Base-by-base conservation (phyloP, 2,888 invertebrate genomes). In the Ecdyonurus torrentis region DNA sequence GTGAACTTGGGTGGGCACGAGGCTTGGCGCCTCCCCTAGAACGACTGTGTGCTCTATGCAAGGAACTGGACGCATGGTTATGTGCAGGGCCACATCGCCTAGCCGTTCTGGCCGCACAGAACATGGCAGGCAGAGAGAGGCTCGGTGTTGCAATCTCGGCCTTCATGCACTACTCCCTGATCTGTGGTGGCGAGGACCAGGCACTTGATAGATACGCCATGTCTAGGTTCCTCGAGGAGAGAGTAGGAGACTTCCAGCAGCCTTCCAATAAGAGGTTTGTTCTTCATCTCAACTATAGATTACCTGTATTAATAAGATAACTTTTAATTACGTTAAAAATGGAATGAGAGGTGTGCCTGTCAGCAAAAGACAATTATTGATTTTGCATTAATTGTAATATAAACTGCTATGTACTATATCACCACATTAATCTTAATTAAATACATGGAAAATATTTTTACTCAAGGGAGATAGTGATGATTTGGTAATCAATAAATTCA, bases 81-180 rank as follows among this genome's bases (percentile, higher is more conserved):
- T 86, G 87, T 60, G 86, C 84, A 61, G 87, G 89, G 71, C 83
- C 87, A 22, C 87, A 87, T 74, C 85, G 92, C 72, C 90, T 94
- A 67, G 91, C 90, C 52, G 90, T 94, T 64, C 78, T 95, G 62
- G 87, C 94, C 72, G 89, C 91, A 69, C 89, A 90, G 87, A 88
- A 15, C 10, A 24, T 1, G 2, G n/a, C 20, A 18, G 87, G 86
- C 72, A 83, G 89, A 70, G 91, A 91, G 71, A 82, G 93, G 64
- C 80, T 91, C 37, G 93, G 92, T 59, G 88, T 92, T 61, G 83
- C 93, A 67, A 87, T 94, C 66, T 90, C 92, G 23, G 91, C 93
- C 18, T 94, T 92, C 77, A 89, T 94, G 87, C 90, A 93, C 77
- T 95, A 94, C 79, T 90, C 91, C 68, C 90, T 87, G 72, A 93